Conservation (phyloP, 2,888 invertebrate species). For the Pinctada fucata region DNA sequence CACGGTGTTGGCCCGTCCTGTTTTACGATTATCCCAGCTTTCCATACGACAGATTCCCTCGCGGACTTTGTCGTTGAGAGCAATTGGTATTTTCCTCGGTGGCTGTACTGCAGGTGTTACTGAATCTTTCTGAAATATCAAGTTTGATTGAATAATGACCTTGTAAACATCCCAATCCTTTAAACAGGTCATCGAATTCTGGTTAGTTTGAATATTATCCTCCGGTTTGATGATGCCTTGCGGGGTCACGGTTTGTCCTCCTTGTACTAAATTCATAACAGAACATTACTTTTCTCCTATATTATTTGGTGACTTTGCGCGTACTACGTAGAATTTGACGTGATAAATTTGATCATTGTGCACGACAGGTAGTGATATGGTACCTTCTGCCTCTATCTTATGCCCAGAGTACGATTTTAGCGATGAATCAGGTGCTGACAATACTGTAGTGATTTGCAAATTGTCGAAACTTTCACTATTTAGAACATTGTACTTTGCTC, state of each 20-base stretch:
- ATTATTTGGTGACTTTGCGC: slow-evolving; percentile 32
- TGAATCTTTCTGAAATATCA: slow-evolving; percentile 31
- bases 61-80: slow-evolving; percentile 40
- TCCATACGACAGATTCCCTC: slow-evolving; percentile 45
- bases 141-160: slow-evolving; percentile 32
- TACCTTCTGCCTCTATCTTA: slow-evolving; percentile 28
- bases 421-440: slow-evolving; percentile 16
- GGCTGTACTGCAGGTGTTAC: slow-evolving; percentile 45
- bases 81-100: slow-evolving; percentile 44
- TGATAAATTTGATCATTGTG: slow-evolving; percentile 14
- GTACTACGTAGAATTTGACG: slow-evolving; percentile 38
- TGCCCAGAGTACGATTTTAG: slow-evolving; percentile 43
- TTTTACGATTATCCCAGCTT: slow-evolving; percentile 38
- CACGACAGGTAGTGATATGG: slow-evolving; percentile 17
- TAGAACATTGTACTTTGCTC: slow-evolving; percentile 42
- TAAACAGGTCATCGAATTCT: slow-evolving; percentile 34
- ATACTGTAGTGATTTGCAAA: slow-evolving; percentile 31
- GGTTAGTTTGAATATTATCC: slow-evolving; percentile 14
- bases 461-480: slow-evolving; percentile 26
- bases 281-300: slow-evolving; percentile 37
- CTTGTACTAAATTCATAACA: slow-evolving; percentile 32
- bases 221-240: not conserved
- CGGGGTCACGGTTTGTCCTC: slow-evolving; percentile 3
- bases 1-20: slow-evolving; percentile 46
- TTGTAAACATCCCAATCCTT: slow-evolving; percentile 41